These are phyloP conservation scores for Scolopax rusticola DNA, from an alignment of 2,797 vertebrate species.

Conservation along the genomic window DNA sequence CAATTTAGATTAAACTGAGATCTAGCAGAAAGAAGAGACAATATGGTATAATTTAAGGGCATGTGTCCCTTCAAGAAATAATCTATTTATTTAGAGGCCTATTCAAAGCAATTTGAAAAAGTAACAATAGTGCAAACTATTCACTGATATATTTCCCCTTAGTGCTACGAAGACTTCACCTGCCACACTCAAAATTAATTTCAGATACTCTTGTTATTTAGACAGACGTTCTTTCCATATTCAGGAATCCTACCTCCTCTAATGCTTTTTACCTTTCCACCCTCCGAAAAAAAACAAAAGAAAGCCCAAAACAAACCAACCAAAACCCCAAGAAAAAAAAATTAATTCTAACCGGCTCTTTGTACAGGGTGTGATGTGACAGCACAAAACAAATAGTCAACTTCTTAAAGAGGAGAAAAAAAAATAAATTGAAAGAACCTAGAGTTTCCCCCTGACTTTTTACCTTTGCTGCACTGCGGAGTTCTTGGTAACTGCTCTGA, in stretches of 20 bases:
- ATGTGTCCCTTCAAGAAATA: background rate
- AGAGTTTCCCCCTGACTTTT: background rate
- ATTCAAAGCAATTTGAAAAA: background rate
- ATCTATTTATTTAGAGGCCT: background rate
- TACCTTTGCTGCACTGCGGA: conserved; percentile 86
- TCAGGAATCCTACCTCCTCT: background rate
- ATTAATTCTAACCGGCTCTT: background rate
- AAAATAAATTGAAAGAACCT: background rate
- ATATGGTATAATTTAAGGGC: background rate
- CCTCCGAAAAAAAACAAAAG: background rate
- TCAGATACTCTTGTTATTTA: background rate
- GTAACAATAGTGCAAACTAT: background rate
- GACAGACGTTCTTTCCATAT: background rate
- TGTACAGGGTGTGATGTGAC: background rate
- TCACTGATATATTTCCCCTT: background rate
- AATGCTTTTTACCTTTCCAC: rapidly evolving
- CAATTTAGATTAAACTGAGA: background rate
- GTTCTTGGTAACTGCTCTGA: conserved; percentile 86
- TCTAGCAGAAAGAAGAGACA: background rate
- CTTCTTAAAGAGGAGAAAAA: background rate
- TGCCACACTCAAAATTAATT: background rate
- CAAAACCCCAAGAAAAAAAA: background rate
- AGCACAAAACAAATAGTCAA: background rate
- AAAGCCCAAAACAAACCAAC: no score
- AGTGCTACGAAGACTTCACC: background rate